phyloP scores from a whole-genome alignment of 2,888 invertebrate genomes.

The Andrena marginata region DNA sequence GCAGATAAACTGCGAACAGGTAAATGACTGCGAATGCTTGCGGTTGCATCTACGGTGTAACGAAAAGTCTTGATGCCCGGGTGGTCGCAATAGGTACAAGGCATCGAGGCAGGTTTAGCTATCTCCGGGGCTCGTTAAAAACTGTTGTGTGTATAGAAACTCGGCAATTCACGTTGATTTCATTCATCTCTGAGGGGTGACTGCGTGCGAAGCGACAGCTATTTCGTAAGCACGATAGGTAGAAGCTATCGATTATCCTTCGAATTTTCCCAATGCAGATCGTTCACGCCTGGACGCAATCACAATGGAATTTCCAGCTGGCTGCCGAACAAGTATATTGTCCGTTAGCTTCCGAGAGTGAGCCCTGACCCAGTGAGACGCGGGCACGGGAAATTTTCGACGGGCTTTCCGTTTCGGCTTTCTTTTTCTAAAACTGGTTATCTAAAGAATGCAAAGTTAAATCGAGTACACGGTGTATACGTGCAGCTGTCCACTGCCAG shows the following conservation, averaged over 20 bases:
- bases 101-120: no score
- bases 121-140: no score
- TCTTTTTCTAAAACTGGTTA: constrained; percentile 45
- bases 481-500: constrained; percentile 64
- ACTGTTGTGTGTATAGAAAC: no score
- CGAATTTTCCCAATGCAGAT: neutral
- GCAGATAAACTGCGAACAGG: neutral
- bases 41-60: neutral
- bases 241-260: neutral
- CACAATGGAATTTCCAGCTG: no score
- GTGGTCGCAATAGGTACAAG: neutral
- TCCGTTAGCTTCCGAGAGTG: neutral
- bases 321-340: neutral
- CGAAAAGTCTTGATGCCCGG: neutral
- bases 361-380: neutral
- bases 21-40: constrained; percentile 2
- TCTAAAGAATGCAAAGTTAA: constrained; percentile 54
- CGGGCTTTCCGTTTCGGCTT: constrained; percentile 27
- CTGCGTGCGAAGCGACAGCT: no score
- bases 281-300: no score
- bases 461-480: constrained; percentile 48
- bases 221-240: no score
- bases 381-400: neutral
- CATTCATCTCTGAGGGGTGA: no score
- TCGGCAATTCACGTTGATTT: no score